Evolutionary conservation across 2,888 invertebrate genomes (phyloP).

Genomic region (Philereme transversata): DNA sequence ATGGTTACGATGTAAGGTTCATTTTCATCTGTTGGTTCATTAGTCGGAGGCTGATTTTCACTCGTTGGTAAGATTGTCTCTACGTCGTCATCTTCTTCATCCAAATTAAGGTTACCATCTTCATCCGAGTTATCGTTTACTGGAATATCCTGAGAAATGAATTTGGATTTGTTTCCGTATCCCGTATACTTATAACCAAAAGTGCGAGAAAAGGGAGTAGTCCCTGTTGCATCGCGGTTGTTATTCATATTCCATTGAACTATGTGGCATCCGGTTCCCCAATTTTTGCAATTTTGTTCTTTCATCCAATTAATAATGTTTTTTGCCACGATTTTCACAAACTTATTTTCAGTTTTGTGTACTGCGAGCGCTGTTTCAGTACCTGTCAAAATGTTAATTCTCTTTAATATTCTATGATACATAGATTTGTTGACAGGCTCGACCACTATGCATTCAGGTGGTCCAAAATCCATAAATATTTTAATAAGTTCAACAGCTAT

Average conservation of each 20-base stretch:
- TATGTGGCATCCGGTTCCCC: slow-evolving; percentile 28
- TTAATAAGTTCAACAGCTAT: slow-evolving; percentile 21
- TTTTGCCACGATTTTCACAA: slow-evolving; percentile 9
- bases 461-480: slow-evolving; percentile 28
- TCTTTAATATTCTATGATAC: slow-evolving; percentile 6
- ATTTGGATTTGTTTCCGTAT: slow-evolving; percentile 12
- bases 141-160: not conserved
- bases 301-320: slow-evolving; percentile 23
- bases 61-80: not conserved
- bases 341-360: not conserved
- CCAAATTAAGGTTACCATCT: slow-evolving; percentile 5
- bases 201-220: slow-evolving; percentile 17
- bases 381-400: not conserved
- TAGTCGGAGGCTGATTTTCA: not conserved
- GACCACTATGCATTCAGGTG: slow-evolving; percentile 25
- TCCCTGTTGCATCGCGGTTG: not conserved
- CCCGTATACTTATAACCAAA: slow-evolving; percentile 20
- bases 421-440: not conserved
- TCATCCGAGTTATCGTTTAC: slow-evolving; percentile 9
- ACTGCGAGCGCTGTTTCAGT: slow-evolving; percentile 7
- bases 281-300: slow-evolving; percentile 8
- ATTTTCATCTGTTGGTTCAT: not conserved
- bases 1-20: slow-evolving; percentile 5
- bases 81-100: not conserved
- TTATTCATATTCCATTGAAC: slow-evolving; percentile 35